Percentiles rank a stretch among this genome's conserved stretches.
phyloP scores from a whole-genome alignment of 2,888 invertebrate species.

The Synanthedon andrenaeformis region DNA sequence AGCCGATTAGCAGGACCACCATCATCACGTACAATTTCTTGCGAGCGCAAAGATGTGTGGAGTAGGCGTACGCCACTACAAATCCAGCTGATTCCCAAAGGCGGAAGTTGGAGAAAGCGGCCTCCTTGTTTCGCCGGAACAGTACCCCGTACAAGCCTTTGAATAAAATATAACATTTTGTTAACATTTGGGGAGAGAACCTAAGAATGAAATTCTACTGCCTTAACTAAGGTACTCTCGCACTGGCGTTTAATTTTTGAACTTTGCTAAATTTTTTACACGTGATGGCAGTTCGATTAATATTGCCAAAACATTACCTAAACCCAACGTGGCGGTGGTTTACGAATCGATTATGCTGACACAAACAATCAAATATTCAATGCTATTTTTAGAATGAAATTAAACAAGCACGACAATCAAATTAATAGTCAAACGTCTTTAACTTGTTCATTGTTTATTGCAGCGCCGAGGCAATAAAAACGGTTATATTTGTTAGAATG shows the following conservation, averaged over 20 bases:
- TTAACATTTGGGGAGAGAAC: background rate
- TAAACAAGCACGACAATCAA: background rate
- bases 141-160: constrained; percentile 87
- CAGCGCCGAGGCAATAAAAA: no score
- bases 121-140: constrained; percentile 90
- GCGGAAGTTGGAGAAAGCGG: constrained; percentile 91
- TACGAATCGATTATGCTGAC: background rate
- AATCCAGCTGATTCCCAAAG: constrained; percentile 93
- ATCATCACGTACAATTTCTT: constrained; percentile 90
- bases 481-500: no score
- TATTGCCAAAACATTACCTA: background rate
- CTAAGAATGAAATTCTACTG: no score
- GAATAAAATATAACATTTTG: constrained; percentile 14
- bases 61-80: constrained; percentile 90
- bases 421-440: no score
- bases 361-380: constrained; percentile 7
- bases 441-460: background rate
- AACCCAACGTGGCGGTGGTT: background rate
- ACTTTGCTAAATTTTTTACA: no score
- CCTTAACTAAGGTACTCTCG: no score
- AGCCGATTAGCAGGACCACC: constrained; percentile 79
- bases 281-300: no score
- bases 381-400: constrained; percentile 8
- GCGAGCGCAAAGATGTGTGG: constrained; percentile 85
- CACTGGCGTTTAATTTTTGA: no score